Evolutionary conservation across 30 jellyfish, hydroid and myxozoan species (phyloP), one percentile per base, ranked within the genome.

Genomic region (Euphysa ruthae): DNA sequence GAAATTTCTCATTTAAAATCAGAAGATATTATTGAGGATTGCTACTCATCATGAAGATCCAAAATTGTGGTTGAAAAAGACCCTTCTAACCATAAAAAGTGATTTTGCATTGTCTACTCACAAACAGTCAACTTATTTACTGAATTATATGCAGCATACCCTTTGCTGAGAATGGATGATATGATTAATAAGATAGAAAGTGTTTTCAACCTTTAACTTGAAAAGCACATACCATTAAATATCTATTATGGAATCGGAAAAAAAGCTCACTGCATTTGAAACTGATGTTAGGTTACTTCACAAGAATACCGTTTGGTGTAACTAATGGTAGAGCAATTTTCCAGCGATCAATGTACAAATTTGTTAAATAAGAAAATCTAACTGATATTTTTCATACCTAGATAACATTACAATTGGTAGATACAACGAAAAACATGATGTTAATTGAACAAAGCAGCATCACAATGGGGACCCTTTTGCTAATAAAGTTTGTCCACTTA

Each of bases 21-120:
- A 20, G 73, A 54, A 28, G 93, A 90, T 32, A 78, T 69, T 31
- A 78, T 78, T 1, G 82, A 71, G 58, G 91, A 73, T 23, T 27
- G 92, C 43, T 28, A 54, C 24, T 78, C 93, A 14, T 90, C 93
- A 15, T 78, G 91, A 90, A 55, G 93, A 43, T 89, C 93, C 21
- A 89, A 78, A 58, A 74, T 35, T 30, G 21, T n/a, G 15, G 77
- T 63, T 10, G 33, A 73, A 35, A 76, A 49, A 52, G 70, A 55
- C 32, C 23, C n/a, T 12, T 6, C 6, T 13, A 52, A 55, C 50
- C 65, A 7, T 8, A 71, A 35, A 61, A 55, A 71, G 50, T 64
- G 61, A 82, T 54, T 42, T 70, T 43, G 70, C 46, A 63, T 80
- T 43, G 88, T 35, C 43, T 78, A 78, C 79, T 68, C 87, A 18